Evolutionary conservation across 2,888 invertebrate genomes (phyloP).

Genomic region (Orchesella flavescens): DNA sequence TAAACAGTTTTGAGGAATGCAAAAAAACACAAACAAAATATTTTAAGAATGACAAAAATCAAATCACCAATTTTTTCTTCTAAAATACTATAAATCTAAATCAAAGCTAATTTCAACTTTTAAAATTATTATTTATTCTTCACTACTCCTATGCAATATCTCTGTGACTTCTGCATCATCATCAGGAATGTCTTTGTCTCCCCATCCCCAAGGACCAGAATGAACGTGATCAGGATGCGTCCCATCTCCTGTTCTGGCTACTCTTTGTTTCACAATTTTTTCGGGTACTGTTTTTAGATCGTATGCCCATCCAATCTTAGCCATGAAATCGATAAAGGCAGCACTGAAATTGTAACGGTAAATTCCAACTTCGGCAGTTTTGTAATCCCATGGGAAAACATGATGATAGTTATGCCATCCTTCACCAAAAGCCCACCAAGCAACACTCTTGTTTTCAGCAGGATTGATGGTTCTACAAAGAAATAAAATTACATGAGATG

Average conservation of each 20-base stretch:
- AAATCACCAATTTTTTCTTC: no score
- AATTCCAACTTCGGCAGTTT: slow-evolving; percentile 75
- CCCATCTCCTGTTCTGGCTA: slow-evolving; percentile 73
- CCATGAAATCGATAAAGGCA: not conserved
- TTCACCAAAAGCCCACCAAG: slow-evolving; percentile 73
- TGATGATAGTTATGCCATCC: slow-evolving; percentile 78
- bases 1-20: no score
- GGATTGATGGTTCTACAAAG: slow-evolving; percentile 68
- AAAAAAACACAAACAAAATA: no score
- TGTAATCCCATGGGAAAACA: slow-evolving; percentile 76
- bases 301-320: slow-evolving; percentile 7
- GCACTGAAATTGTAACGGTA: slow-evolving; percentile 70
- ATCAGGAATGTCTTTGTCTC: slow-evolving; percentile 61
- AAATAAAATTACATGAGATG: not conserved
- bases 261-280: not conserved
- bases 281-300: slow-evolving; percentile 9
- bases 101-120: no score
- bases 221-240: slow-evolving; percentile 68
- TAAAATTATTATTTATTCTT: slow-evolving; percentile 37
- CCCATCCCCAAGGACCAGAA: slow-evolving; percentile 70
- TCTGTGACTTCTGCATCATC: no score
- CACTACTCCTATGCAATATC: no score
- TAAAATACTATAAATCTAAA: no score
- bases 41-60: no score
- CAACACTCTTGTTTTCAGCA: slow-evolving; percentile 68